Conservation (phyloP, 2,888 invertebrate genomes). For the Drosophila percnosoma region DNA sequence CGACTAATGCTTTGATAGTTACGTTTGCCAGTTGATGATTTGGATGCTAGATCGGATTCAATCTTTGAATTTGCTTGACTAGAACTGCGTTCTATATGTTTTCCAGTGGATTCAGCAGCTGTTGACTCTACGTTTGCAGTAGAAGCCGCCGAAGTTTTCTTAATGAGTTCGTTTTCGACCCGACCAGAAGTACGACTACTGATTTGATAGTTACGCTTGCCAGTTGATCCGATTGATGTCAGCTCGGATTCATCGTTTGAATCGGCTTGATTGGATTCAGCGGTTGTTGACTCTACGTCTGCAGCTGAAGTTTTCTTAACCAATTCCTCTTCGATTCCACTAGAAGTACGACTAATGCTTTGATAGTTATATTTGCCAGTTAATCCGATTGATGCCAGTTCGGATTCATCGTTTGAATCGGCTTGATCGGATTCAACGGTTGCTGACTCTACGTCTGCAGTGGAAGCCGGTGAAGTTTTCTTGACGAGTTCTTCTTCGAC, state of each 20-base stretch:
- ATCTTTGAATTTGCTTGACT: background rate
- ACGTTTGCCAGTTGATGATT: conserved; percentile 13
- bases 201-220: no score
- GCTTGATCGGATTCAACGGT: background rate
- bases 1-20: conserved; percentile 56
- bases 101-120: background rate
- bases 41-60: background rate
- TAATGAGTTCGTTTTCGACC: background rate
- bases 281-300: background rate
- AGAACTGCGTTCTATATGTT: background rate
- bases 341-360: conserved; percentile 24
- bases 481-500: no score
- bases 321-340: background rate
- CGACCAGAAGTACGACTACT: background rate
- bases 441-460: background rate
- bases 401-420: background rate
- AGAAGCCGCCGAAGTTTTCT: background rate
- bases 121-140: background rate
- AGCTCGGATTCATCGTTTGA: background rate
- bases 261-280: background rate
- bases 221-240: background rate
- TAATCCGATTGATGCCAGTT: background rate
- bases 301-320: background rate
- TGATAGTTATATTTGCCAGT: conserved; percentile 41
- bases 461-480: background rate